phyloP scores from a whole-genome alignment of 2,888 invertebrate species.

The Gasteruption jaculator region DNA sequence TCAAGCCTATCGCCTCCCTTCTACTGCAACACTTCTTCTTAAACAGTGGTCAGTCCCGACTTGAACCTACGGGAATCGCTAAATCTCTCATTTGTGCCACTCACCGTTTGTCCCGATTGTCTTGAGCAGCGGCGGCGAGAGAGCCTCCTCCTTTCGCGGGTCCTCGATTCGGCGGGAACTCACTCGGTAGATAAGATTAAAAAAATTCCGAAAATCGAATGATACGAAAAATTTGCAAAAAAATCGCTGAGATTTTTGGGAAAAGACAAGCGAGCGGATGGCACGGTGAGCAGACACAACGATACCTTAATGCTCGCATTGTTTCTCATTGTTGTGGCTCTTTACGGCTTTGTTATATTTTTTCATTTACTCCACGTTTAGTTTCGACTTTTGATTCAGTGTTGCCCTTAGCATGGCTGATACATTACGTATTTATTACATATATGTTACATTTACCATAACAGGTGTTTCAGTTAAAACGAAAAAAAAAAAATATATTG shows the following conservation, averaged over 20 bases:
- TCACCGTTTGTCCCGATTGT: constrained; percentile 15
- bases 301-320: constrained; percentile 49
- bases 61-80: constrained; percentile 45
- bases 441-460: constrained; percentile 25
- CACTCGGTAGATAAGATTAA: too few species aligned
- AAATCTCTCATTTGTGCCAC: constrained; percentile 40
- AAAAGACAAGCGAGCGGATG: constrained; percentile 30
- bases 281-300: constrained; percentile 39
- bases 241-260: too few species aligned
- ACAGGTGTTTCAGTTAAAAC: too few species aligned
- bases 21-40: constrained; percentile 53
- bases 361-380: constrained; percentile 34
- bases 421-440: constrained; percentile 33
- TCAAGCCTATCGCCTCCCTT: constrained; percentile 55
- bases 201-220: too few species aligned
- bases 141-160: too few species aligned
- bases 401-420: constrained; percentile 51
- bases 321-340: constrained; percentile 53
- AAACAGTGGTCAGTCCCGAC: constrained; percentile 53
- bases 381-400: constrained; percentile 40
- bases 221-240: too few species aligned
- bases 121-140: background rate
- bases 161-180: too few species aligned
- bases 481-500: too few species aligned
- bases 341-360: constrained; percentile 49